phyloP scores from a whole-genome alignment of 2,888 invertebrate species.

The Panopea generosa region DNA sequence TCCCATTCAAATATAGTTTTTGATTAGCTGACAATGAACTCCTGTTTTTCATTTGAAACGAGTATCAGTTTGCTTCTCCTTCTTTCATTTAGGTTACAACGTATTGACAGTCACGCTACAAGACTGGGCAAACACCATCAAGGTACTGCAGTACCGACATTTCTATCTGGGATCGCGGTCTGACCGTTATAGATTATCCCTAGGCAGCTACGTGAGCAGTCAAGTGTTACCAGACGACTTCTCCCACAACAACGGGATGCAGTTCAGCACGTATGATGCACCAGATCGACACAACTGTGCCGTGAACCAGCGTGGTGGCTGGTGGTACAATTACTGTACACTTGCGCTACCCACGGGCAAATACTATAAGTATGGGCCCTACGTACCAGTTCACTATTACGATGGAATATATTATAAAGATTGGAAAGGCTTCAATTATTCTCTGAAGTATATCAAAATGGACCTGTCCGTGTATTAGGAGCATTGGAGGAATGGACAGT shows the following conservation, averaged over 20 bases:
- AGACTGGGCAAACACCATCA: conserved; percentile 67
- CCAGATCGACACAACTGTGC: conserved; percentile 73
- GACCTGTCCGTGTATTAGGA: conserved; percentile 52
- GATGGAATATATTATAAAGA: conserved; percentile 80
- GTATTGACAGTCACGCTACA: conserved; percentile 71
- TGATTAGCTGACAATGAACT: too few relatives aligned
- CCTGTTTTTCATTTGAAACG: background rate
- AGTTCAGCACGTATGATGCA: conserved; percentile 71
- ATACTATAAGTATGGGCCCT: conserved; percentile 74
- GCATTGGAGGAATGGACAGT: too few relatives aligned
- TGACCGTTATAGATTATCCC: conserved; percentile 59
- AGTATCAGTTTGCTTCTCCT: background rate
- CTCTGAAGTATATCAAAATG: conserved; percentile 74
- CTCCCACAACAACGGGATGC: conserved; percentile 67
- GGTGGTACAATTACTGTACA: conserved; percentile 81
- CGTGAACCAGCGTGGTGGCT: conserved; percentile 71
- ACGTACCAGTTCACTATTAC: conserved; percentile 69
- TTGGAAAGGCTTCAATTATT: conserved; percentile 77
- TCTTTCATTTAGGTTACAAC: conserved; percentile 66
- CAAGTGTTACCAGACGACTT: conserved; percentile 71
- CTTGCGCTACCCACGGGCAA: conserved; percentile 73
- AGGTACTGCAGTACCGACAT: conserved; percentile 60
- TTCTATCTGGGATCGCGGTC: conserved; percentile 57
- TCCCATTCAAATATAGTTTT: too few relatives aligned
- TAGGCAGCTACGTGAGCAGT: conserved; percentile 58